Evolutionary conservation across 2,113 vertebrate species (phyloP).

Genomic region (Campylomormyrus tamandua): DNA sequence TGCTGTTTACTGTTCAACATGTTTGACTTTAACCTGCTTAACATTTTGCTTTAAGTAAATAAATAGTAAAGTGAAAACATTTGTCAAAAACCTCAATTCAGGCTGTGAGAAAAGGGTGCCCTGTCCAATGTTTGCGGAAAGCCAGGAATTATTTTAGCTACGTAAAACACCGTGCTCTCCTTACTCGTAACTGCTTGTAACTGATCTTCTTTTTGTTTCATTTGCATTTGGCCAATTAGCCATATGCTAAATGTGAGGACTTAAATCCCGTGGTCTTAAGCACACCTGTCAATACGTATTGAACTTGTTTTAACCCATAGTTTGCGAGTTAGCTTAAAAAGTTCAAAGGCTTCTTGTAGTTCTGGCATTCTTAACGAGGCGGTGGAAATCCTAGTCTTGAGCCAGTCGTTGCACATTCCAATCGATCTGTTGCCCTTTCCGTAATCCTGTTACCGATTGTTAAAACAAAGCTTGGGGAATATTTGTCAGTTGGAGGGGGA

Average conservation of each 20-base stretch:
- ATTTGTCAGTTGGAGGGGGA: constrained; percentile 10
- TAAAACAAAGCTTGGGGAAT: background rate
- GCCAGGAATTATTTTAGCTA: background rate
- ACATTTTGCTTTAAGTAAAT: background rate
- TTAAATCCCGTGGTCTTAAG: background rate
- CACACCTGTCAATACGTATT: background rate
- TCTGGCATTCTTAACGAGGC: background rate
- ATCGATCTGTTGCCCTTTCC: constrained; percentile 10
- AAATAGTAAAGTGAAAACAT: background rate
- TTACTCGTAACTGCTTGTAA: background rate
- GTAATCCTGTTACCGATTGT: constrained; percentile 8
- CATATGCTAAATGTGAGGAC: background rate
- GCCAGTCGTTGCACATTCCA: background rate
- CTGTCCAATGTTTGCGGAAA: background rate
- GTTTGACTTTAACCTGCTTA: background rate
- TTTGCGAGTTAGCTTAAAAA: background rate
- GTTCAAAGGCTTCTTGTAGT: background rate
- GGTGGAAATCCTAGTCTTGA: background rate
- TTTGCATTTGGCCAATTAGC: background rate
- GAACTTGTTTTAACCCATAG: background rate
- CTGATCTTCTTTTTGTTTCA: background rate
- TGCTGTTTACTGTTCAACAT: background rate
- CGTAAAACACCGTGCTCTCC: background rate
- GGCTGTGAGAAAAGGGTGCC: background rate
- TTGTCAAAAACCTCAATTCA: background rate